Evolutionary conservation across 2,888 invertebrate genomes (phyloP), one percentile per base, ranked within the genome.

Genomic region (Ennomos erosarius): DNA sequence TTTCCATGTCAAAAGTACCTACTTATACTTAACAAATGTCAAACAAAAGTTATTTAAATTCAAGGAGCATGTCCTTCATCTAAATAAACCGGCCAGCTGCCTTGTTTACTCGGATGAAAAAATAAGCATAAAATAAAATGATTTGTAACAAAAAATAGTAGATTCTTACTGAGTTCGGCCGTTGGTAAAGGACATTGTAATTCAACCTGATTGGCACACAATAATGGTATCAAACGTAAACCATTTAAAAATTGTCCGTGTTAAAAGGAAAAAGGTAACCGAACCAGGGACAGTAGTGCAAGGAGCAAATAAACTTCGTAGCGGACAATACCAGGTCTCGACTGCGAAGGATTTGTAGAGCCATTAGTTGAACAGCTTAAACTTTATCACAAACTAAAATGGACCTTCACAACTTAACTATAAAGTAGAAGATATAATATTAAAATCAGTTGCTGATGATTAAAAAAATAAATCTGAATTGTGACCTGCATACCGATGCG

Each of bases 191-290:
- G 90, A 92, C 90, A 91, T 90, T 91, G 91, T 92, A 91, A 90
- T 90, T 92, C 92, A 90, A 81, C 71, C 84, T 90, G 92, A 92
- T 91, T 92, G 92, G 91, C 91, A 92, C 88, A 92, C 92, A 92
- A 92, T 92, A 92, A 91, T 90, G 88, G 90, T 90, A 89, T 90
- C 91, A 91, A 90, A 88, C 86, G 85, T 89, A 86, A 84, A 87
- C 88, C 89, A 87, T 90, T 91, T 91, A 88, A 92, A 92, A 92
- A 91, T 88, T 90, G 90, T 85, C 82, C 84, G 82, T 79, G 85
- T 81, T 85, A 88, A 90, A 90, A 88, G 84, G 84, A 88, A 90
- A 88, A 90, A 84, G 83, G 79, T 78, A 70, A 73, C 73, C 75
- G 79, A 75, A 76, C 47, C 59, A 38, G 60, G 81, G 85, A 86